Conservation (phyloP, 2,113 vertebrate genomes). For the Ovibos moschatus region DNA sequence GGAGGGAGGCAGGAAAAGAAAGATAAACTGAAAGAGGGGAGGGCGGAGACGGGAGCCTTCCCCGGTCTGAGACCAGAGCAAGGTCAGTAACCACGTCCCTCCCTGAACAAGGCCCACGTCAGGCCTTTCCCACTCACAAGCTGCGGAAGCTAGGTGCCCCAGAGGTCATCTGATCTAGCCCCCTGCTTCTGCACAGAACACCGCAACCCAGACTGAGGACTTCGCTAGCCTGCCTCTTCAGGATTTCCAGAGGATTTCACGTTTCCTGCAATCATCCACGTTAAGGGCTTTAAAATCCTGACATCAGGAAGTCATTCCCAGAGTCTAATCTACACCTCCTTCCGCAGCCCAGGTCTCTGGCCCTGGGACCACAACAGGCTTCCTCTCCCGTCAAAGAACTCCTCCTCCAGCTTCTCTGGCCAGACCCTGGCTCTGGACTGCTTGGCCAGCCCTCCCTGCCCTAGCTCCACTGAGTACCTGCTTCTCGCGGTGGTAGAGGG, state of each 20-base stretch:
- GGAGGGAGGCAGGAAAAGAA: conserved; percentile 9
- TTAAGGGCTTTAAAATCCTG: background rate
- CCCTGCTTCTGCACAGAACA: background rate
- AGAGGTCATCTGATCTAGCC: background rate
- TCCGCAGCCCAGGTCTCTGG: background rate
- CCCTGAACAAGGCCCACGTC: background rate
- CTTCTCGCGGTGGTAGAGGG: conserved; percentile 89
- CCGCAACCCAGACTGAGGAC: background rate
- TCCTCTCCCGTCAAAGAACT: background rate
- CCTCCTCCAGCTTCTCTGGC: background rate
- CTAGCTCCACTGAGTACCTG: conserved; percentile 77
- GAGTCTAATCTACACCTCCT: conserved; percentile 11
- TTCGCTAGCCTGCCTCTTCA: background rate
- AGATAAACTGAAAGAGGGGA: background rate
- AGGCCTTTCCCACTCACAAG: background rate
- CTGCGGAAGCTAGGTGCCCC: background rate
- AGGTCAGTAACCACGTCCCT: background rate
- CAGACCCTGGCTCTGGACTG: background rate
- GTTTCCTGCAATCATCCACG: conserved; percentile 22
- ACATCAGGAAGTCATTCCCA: conserved; percentile 49
- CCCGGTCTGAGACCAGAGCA: background rate
- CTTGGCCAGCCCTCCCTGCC: background rate
- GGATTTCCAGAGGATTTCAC: background rate
- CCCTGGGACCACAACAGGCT: background rate
- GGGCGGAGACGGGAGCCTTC: background rate